Evolutionary conservation across 1,140 invertebrate species (phyloP), one percentile per base, ranked within the genome.

Genomic region (Pseudomyrmex concolor): DNA sequence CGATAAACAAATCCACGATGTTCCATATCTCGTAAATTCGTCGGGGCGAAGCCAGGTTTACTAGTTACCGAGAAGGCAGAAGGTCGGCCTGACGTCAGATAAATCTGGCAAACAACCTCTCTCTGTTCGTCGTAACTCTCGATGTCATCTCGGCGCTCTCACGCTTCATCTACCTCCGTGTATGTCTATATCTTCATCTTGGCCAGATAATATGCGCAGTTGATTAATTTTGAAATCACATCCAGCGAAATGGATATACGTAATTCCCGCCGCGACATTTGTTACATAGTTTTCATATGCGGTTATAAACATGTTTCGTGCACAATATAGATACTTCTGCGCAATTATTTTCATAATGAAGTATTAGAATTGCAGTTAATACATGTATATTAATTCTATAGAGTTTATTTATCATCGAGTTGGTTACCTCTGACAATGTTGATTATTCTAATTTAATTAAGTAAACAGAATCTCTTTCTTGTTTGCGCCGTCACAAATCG

Each of bases 1-100:
- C 45, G 76, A 85, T 86, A 86, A 86, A 86, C 83, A 86, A 86
- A 70, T 85, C 57, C 43, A 84, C 72, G 55, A 17, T 54, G 54
- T 57, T 71, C 66, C 50, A 59, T 60, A 81, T 86, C 25, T 57
- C 54, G 54, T 60, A 67, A 80, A 80, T 80, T 80, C 55, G 76
- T 60, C 45, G 76, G 17, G 55, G 66, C 43, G 76, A 55, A 71
- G 71, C 15, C 66, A 59, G 64, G 63, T 78, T 48, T 78, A 67
- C 63, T 64, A 57, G 66, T 8, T 43, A 34, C 10, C 45, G 43
- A 34, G 54, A 80, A 71, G 71, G 70, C 48, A 74, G 70, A 64
- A 74, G 78, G 59, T 63, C 70, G 70, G 17, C 9, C 48, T 12
- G 51, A 74, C 57, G 78, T 82, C 78, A 82, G 78, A 82, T 82